Base-by-base conservation (phyloP, 2,888 invertebrate species). In the Hydraecia micacea region DNA sequence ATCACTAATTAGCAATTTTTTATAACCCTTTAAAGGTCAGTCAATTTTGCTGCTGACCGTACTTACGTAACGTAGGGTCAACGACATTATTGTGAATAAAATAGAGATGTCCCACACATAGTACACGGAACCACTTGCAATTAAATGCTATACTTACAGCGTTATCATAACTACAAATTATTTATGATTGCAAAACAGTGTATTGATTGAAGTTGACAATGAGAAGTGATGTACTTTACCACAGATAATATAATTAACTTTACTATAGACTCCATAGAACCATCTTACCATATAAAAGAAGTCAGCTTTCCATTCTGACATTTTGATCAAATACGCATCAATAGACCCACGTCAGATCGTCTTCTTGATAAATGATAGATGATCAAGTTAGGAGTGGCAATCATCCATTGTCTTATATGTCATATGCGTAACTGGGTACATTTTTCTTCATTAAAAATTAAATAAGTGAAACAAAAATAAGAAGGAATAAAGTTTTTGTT, bases 251-350 rank as follows among this genome's bases (percentile, higher is more conserved):
- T n/a, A n/a, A n/a, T n/a, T n/a, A n/a, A n/a, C n/a, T n/a, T n/a
- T n/a, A n/a, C n/a, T n/a, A n/a, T n/a, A n/a, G n/a, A n/a, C n/a
- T n/a, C n/a, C n/a, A n/a, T n/a, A n/a, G n/a, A n/a, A n/a, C 39
- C 32, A 67, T 74, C 75, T 70, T 65, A 42, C 63, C 65, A 39
- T 62, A 73, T 72, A 36, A 63, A 68, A 75, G 71, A 76, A 79
- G 72, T 67, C 49, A 79, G 86, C 92, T 93, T 93, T 93, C 93
- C 88, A 91, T 83, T 90, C 80, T 92, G 93, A 91, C 93, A 92
- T 92, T 93, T 91, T 65, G 84, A 83, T 84, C 75, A 81, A 84
- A 84, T 80, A 80, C 81, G 85, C 74, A n/a, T n/a, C n/a, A 84
- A 87, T 73, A 72, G 69, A 18, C 70, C 49, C 70, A 81, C 66